These are phyloP conservation scores for Dendroctonus ponderosae DNA, from an alignment of 1,140 invertebrate genomes.

Conservation along the genomic window DNA sequence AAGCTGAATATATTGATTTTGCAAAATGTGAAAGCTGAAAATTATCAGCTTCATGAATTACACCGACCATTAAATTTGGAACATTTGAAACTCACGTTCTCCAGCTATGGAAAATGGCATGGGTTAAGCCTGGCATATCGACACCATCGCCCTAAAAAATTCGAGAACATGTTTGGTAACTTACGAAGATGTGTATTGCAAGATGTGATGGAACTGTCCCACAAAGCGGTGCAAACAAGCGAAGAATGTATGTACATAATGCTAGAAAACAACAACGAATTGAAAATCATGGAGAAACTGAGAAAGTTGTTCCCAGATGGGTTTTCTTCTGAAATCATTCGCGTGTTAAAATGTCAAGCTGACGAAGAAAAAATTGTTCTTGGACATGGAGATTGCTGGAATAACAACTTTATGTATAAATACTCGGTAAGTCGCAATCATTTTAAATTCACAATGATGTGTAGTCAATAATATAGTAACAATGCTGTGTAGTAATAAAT, in stretches of 20 bases:
- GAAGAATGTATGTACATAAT: too few species aligned
- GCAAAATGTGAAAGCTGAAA: slow-evolving; percentile 12
- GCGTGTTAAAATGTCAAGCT: neutral
- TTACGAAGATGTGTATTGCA: neutral
- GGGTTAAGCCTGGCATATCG: slow-evolving; percentile 53
- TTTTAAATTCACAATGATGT: too few species aligned
- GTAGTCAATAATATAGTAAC: too few species aligned
- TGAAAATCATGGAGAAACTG: neutral
- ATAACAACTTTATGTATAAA: slow-evolving; percentile 57
- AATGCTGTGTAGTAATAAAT: too few species aligned
- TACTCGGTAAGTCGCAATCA: slow-evolving; percentile 42
- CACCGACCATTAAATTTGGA: slow-evolving; percentile 8
- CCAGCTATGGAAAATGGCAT: slow-evolving; percentile 55
- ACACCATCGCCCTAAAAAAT: slow-evolving; percentile 42
- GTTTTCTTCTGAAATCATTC: neutral
- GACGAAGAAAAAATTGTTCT: slow-evolving; percentile 2
- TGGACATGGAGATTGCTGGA: slow-evolving; percentile 56
- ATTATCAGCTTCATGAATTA: slow-evolving; percentile 17
- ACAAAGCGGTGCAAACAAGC: too few species aligned
- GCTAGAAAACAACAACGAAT: too few species aligned
- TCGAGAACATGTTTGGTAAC: slow-evolving; percentile 7
- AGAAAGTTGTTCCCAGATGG: neutral
- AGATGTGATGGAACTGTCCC: neutral
- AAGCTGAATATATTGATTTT: slow-evolving; percentile 10
- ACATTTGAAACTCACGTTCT: slow-evolving; percentile 44